Evolutionary conservation across 2,797 vertebrate genomes (phyloP).

Genomic region (Acanthornis magna): DNA sequence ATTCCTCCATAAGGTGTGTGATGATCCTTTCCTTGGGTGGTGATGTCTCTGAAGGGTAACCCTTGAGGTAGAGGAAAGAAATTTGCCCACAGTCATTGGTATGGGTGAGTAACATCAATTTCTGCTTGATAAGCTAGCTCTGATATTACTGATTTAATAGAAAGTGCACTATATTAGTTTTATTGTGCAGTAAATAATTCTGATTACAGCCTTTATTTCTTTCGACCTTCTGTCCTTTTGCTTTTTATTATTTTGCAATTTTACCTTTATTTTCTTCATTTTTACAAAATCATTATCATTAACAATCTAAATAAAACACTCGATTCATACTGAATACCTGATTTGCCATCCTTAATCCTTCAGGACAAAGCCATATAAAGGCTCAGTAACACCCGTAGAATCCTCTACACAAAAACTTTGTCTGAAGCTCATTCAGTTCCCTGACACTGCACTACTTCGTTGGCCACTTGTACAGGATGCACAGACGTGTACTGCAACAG

Average conservation of each 20-base stretch:
- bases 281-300: neutral
- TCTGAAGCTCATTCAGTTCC: neutral
- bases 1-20: neutral
- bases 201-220: neutral
- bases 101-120: neutral
- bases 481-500: neutral
- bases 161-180: neutral
- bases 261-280: neutral
- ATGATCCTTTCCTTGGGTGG: neutral
- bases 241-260: neutral
- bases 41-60: fast-evolving
- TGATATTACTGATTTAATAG: neutral
- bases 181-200: neutral
- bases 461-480: neutral
- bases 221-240: neutral
- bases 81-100: neutral
- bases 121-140: neutral
- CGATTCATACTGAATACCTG: neutral
- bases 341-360: neutral
- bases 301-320: neutral
- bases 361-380: neutral
- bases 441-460: neutral
- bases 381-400: neutral
- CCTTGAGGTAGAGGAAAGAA: fast-evolving
- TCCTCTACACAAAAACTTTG: neutral